A percentile compares a stretch with the other conserved stretches of the same genome.
Evolutionary conservation across 2,113 vertebrate genomes (phyloP).

Genomic region (Nesoenas mayeri): DNA sequence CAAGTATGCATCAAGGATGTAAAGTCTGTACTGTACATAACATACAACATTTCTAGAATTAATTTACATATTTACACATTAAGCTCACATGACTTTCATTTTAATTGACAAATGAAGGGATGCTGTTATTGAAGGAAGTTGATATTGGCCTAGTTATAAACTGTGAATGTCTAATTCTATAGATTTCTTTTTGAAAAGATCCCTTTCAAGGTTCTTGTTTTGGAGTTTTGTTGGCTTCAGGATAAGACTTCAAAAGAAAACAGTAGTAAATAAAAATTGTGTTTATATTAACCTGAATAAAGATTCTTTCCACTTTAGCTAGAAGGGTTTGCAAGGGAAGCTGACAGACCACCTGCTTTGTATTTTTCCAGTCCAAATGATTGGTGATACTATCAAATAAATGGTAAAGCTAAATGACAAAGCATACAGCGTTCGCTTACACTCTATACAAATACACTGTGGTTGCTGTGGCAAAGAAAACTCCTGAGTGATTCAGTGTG

Average conservation of each 20-base stretch:
- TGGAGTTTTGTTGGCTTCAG: background rate
- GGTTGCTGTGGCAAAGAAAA: background rate
- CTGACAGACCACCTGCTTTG: constrained; percentile 5
- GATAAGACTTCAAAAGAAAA: background rate
- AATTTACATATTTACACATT: constrained; percentile 38
- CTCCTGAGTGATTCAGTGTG: background rate
- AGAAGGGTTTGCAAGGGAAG: background rate
- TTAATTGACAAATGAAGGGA: constrained; percentile 36
- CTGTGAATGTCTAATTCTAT: constrained; percentile 61
- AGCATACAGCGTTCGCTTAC: background rate
- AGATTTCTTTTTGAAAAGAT: constrained; percentile 27
- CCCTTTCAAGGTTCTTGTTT: constrained; percentile 30
- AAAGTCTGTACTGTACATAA: constrained; percentile 68
- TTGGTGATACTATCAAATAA: background rate
- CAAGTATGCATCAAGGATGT: constrained; percentile 51
- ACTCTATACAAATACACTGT: background rate
- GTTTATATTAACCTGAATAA: background rate
- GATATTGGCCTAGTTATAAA: constrained; percentile 39
- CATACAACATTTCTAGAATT: constrained; percentile 61
- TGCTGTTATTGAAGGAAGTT: constrained; percentile 49
- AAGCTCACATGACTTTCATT: constrained; percentile 57
- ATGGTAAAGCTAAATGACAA: background rate
- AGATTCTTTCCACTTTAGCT: background rate
- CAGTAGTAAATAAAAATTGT: background rate
- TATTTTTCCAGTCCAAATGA: background rate